A percentile compares a stretch with the other conserved stretches of the same genome.
These are phyloP conservation scores for Dysmachus trigonus DNA, from an alignment of 2,888 invertebrate species.

Conservation along the genomic window DNA sequence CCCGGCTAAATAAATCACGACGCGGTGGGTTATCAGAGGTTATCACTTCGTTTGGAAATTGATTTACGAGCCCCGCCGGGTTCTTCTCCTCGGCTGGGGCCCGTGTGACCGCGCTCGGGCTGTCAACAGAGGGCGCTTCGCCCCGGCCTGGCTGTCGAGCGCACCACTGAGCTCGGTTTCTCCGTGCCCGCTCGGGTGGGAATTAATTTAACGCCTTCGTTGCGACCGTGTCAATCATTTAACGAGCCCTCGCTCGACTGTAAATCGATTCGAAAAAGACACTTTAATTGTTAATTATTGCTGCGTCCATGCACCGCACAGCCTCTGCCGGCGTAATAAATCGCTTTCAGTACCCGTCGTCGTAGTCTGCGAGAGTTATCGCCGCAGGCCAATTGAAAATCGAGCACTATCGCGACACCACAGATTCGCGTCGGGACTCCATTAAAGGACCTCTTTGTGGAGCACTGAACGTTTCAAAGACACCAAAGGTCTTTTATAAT, in stretches of 20 bases:
- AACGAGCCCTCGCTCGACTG: neutral
- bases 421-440: neutral
- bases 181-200: neutral
- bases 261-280: constrained; percentile 30
- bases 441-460: neutral
- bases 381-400: neutral
- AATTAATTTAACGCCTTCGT: constrained; percentile 34
- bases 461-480: neutral
- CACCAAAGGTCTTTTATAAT: neutral
- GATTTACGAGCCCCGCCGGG: constrained; percentile 8
- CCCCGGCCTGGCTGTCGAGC: neutral
- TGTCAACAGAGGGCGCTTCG: neutral
- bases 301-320: neutral
- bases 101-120: neutral
- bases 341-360: neutral
- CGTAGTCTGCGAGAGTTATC: neutral
- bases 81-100: neutral
- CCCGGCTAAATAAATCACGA: constrained; percentile 11
- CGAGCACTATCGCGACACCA: neutral
- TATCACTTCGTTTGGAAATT: constrained; percentile 30
- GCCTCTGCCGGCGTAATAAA: neutral
- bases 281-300: constrained; percentile 35
- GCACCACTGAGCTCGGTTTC: neutral
- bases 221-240: constrained; percentile 26
- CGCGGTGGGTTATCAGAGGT: constrained; percentile 33